Evolutionary conservation across 92 coral and sea anemone species (phyloP).

Genomic region (Siderastrea radians): DNA sequence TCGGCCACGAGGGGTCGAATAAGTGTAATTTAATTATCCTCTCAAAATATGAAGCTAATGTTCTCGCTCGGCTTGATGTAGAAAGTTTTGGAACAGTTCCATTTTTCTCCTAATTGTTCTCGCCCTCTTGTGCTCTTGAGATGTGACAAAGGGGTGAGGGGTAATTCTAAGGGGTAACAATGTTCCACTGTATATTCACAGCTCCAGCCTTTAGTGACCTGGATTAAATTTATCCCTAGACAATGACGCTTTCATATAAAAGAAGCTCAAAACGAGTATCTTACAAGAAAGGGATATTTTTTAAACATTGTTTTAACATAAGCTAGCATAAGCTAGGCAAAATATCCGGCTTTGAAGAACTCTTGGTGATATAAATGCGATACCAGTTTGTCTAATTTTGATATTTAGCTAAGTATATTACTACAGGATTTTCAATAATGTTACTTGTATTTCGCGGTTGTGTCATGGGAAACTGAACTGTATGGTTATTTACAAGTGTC

Average conservation of each 20-base stretch:
- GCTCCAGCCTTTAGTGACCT: background rate
- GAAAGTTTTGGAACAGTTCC: conserved; percentile 1
- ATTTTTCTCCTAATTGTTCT: background rate
- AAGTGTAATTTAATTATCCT: background rate
- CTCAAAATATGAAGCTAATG: background rate
- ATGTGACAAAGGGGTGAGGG: background rate
- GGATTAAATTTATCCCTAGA: background rate
- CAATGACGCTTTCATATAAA: background rate
- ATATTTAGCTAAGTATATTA: background rate
- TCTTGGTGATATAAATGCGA: background rate
- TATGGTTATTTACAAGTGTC: background rate
- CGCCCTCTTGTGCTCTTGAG: background rate
- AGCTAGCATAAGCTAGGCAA: background rate
- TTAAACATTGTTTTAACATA: background rate
- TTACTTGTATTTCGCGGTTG: background rate
- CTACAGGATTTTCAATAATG: background rate
- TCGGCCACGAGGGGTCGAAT: background rate
- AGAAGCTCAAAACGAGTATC: background rate
- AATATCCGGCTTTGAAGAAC: conserved; percentile 15
- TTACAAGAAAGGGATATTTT: background rate
- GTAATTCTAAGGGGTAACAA: background rate
- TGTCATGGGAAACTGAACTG: background rate
- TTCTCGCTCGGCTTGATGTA: background rate
- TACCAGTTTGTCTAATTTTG: background rate
- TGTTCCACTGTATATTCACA: background rate